Conservation (phyloP, 2,113 vertebrate genomes). For the Balaeniceps rex region DNA sequence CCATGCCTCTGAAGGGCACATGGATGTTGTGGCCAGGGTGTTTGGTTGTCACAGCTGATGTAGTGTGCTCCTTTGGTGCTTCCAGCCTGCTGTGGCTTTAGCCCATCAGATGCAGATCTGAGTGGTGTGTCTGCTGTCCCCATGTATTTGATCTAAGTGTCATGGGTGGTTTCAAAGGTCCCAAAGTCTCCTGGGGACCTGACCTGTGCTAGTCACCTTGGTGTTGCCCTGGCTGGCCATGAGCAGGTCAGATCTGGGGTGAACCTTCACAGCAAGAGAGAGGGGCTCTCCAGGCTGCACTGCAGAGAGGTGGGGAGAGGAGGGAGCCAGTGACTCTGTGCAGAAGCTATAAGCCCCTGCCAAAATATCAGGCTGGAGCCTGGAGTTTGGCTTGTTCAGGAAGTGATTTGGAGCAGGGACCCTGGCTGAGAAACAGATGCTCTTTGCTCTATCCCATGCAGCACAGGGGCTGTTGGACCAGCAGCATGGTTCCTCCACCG, state of each 20-base stretch:
- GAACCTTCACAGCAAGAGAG: background rate
- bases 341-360: background rate
- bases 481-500: background rate
- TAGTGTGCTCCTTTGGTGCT: background rate
- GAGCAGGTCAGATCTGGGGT: background rate
- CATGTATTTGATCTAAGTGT: no score
- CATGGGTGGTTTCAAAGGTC: background rate
- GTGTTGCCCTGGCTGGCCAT: background rate
- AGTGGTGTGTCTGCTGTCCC: background rate
- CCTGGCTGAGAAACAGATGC: background rate
- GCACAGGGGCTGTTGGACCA: background rate
- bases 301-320: background rate
- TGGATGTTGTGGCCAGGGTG: background rate
- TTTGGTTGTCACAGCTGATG: background rate
- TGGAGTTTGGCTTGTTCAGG: background rate
- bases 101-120: background rate
- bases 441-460: background rate
- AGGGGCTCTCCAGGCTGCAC: background rate
- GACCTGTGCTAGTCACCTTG: background rate
- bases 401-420: background rate
- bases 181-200: background rate
- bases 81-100: background rate
- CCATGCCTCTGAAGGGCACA: rapidly evolving
- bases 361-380: background rate
- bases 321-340: background rate